Evolutionary conservation across 2,888 invertebrate genomes (phyloP).

Genomic region (Aradus depressus): DNA sequence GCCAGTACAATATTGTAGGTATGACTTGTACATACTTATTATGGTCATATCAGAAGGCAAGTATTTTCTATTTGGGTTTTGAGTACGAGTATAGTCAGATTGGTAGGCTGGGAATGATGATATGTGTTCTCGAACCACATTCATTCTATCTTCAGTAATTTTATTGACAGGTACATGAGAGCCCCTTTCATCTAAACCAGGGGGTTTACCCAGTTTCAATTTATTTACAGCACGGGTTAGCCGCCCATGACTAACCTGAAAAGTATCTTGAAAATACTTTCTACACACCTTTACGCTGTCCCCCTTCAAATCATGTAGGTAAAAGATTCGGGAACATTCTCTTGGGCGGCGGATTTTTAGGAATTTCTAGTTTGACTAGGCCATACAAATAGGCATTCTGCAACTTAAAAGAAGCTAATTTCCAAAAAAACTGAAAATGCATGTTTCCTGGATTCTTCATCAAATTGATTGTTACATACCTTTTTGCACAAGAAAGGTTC

Average conservation of each 20-base stretch:
- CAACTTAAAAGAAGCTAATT: too few relatives aligned
- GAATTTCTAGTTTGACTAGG: too few relatives aligned
- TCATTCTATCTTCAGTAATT: not conserved
- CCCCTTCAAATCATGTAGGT: slow-evolving; percentile 6
- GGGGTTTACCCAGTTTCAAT: not conserved
- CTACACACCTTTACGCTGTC: slow-evolving; percentile 10
- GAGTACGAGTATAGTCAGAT: slow-evolving; percentile 22
- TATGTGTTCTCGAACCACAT: slow-evolving; percentile 12
- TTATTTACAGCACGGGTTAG: slow-evolving; percentile 1
- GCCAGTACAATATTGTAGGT: slow-evolving; percentile 13
- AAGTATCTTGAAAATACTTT: not conserved
- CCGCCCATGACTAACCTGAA: slow-evolving; percentile 7
- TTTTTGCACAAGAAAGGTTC: too few relatives aligned
- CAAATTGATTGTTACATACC: too few relatives aligned
- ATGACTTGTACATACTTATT: slow-evolving; percentile 21
- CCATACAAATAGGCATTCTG: too few relatives aligned
- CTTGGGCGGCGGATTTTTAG: too few relatives aligned
- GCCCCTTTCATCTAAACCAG: slow-evolving; percentile 8
- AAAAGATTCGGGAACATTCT: too few relatives aligned
- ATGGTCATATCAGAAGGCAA: slow-evolving; percentile 19
- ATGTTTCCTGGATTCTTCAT: too few relatives aligned
- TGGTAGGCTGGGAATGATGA: slow-evolving; percentile 20
- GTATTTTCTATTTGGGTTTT: slow-evolving; percentile 23
- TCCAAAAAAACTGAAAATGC: too few relatives aligned
- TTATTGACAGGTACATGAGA: slow-evolving; percentile 5